Base-by-base conservation (phyloP, 2,888 invertebrate species). In the Lepidochitona cinerea region DNA sequence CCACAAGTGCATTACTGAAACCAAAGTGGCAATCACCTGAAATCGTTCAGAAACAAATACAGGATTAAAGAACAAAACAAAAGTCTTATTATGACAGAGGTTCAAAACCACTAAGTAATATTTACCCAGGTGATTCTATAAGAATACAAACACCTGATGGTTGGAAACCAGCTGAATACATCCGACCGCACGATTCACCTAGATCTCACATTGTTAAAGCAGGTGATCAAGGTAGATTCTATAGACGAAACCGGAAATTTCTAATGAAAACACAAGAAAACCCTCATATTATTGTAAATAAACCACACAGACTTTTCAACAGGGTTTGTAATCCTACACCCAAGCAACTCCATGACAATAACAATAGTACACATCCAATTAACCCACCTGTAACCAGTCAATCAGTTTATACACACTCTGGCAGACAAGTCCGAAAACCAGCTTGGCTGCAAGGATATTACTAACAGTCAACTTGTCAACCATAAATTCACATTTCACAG, bases 61-160 rank as follows among this genome's bases (percentile, higher is more conserved):
- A 33, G 33, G 5, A 7, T 12, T 35, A 65, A 29, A 29, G 65
- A 14, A n/a, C 5, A 18, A 14, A 66, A 14, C 66, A 66, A 33
- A 66, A 66, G 26, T 9, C n/a, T 32, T 66, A 66, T 18, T 66
- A 66, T 66, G 66, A 66, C 66, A 14, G 37, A 32, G 37, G 37
- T 9, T 33, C 66, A 33, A 32, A 5, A 66, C 66, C 66, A 36
- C 35, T 7, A 36, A 18, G 2, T 14, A 26, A 35, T 12, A 66
- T 66, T 18, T 18, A 36, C 18, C 66, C 66, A 33, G 66, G 66
- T 14, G 66, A 66, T 66, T 14, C 35, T n/a, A 36, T 66, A 18
- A 14, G 66, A n/a, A 5, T 66, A 9, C 14, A 33, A 23, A 66
- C 66, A 5, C 66, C 6, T 23, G 35, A 66, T 33, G 66, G 66